These are phyloP conservation scores for Enteromius radiatus DNA, from an alignment of 2,797 vertebrate genomes.

Conservation along the genomic window DNA sequence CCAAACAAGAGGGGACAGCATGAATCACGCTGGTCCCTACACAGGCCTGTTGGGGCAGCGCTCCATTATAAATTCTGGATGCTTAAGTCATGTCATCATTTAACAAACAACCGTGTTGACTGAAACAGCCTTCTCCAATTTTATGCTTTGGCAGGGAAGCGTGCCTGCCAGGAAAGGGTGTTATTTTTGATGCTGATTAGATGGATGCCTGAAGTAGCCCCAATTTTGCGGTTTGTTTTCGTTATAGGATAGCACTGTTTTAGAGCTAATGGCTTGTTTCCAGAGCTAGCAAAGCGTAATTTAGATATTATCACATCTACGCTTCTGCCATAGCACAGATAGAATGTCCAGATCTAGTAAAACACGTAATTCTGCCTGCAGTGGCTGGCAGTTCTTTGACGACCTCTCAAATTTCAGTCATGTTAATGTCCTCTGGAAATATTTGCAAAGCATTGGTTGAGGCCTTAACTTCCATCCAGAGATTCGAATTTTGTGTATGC, in stretches of 20 bases:
- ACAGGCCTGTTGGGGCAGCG: conserved; percentile 25
- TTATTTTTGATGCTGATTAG: conserved; percentile 57
- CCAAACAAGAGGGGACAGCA: conserved; percentile 20
- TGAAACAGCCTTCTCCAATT: conserved; percentile 7
- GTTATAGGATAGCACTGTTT: conserved; percentile 67
- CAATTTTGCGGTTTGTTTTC: conserved; percentile 51
- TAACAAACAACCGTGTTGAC: conserved; percentile 5
- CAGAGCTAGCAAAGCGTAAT: conserved; percentile 61
- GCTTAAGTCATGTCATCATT: conserved; percentile 35
- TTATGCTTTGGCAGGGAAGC: conserved; percentile 27
- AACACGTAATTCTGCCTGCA: conserved; percentile 38
- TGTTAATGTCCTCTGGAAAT: neutral
- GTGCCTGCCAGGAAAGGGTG: conserved; percentile 43
- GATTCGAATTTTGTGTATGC: too few relatives aligned
- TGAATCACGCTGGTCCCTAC: conserved; percentile 11
- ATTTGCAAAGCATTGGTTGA: neutral
- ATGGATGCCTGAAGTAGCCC: conserved; percentile 46
- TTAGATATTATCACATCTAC: conserved; percentile 49
- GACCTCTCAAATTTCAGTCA: neutral
- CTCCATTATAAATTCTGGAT: neutral
- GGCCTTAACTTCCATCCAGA: too few relatives aligned
- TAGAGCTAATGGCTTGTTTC: conserved; percentile 60
- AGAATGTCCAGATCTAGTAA: conserved; percentile 47
- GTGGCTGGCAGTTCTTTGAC: conserved; percentile 32
- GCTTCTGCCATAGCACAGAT: conserved; percentile 64